Evolutionary conservation across 53 echinoderm and acorn worm genomes (phyloP).

Genomic region (Holothuria scabra): DNA sequence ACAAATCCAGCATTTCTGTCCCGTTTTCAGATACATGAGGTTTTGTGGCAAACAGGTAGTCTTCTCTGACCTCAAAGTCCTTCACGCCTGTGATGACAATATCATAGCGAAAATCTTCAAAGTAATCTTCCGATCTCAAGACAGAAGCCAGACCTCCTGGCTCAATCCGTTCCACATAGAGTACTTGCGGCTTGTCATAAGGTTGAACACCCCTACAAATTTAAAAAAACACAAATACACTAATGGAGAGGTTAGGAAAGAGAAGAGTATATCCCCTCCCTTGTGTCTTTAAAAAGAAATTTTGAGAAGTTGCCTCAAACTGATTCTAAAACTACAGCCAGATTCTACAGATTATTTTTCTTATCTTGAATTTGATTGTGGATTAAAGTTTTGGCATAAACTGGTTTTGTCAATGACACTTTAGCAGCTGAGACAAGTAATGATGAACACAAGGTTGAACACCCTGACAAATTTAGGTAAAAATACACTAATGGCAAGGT

Average conservation of each 20-base stretch:
- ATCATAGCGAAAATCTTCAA: constrained; percentile 56
- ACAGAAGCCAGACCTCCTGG: constrained; percentile 56
- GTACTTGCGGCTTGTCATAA: constrained; percentile 69
- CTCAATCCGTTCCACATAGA: constrained; percentile 84
- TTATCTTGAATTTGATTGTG: too few species aligned
- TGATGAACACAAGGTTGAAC: constrained; percentile 60
- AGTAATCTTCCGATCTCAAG: constrained; percentile 88
- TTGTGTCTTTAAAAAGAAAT: too few species aligned
- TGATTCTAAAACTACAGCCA: too few species aligned
- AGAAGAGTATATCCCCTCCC: too few species aligned
- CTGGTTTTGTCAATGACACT: too few species aligned
- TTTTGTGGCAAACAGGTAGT: constrained; percentile 91
- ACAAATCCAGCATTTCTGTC: constrained; percentile 52
- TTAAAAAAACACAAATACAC: too few species aligned
- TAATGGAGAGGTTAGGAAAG: too few species aligned
- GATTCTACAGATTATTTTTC: too few species aligned
- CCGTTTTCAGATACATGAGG: neutral
- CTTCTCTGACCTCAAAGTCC: constrained; percentile 87
- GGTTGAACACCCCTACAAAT: constrained; percentile 74
- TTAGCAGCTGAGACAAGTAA: too few species aligned
- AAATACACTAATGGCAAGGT: too few species aligned
- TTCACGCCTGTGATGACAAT: constrained; percentile 60
- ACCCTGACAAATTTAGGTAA: constrained; percentile 60
- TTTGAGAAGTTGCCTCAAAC: too few species aligned
- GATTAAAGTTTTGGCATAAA: too few species aligned